phyloP scores from a whole-genome alignment of 2,113 vertebrate genomes.

The Xiphorhynchus elegans region DNA sequence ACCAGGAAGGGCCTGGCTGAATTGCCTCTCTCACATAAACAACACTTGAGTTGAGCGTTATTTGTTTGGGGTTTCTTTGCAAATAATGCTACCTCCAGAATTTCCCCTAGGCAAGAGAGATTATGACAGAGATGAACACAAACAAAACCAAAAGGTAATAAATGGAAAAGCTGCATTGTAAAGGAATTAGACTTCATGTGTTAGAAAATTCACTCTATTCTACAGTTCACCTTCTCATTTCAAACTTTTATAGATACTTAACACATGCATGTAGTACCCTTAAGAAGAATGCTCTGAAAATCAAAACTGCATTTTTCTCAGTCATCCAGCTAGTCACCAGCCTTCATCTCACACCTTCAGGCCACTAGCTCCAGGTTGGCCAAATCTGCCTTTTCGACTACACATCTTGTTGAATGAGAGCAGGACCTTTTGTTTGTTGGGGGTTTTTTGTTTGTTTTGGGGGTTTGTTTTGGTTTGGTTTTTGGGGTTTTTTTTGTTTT shows the following conservation, averaged over 20 bases:
- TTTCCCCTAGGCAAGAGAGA: conserved; percentile 2
- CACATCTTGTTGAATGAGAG: background rate
- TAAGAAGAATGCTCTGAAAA: background rate
- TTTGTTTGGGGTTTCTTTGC: background rate
- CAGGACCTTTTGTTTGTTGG: background rate
- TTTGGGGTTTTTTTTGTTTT: background rate
- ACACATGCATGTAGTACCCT: background rate
- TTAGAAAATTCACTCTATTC: background rate
- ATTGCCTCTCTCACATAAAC: conserved; percentile 12
- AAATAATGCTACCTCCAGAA: conserved; percentile 24
- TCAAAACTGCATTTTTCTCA: background rate
- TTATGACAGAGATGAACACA: conserved; percentile 3
- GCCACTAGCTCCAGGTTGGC: background rate
- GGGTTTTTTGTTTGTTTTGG: no score
- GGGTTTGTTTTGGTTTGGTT: no score
- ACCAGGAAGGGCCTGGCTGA: background rate
- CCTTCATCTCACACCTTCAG: conserved; percentile 29
- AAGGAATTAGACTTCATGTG: background rate
- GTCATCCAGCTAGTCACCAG: background rate
- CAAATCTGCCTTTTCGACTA: conserved; percentile 8
- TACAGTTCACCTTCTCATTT: background rate
- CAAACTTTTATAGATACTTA: background rate
- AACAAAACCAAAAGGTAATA: background rate
- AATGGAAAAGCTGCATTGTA: background rate
- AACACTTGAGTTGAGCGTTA: background rate